These are phyloP conservation scores for Neria commutata DNA, from an alignment of 2,888 invertebrate genomes.

Conservation along the genomic window DNA sequence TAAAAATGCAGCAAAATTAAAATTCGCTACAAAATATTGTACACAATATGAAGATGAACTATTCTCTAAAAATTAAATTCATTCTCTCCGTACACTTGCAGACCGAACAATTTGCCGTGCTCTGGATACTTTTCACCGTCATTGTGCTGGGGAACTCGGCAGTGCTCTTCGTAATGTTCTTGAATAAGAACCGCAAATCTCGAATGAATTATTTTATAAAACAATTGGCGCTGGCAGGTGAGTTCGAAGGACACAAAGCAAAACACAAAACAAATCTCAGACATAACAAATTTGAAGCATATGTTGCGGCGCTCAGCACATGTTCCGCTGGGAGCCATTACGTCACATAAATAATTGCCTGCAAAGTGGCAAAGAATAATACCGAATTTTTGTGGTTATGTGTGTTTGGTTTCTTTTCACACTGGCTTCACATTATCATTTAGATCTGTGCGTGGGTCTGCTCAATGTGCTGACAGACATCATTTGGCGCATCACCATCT, in stretches of 20 bases:
- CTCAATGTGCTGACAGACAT: conserved; percentile 90
- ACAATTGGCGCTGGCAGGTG: conserved; percentile 91
- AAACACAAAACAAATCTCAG: background rate
- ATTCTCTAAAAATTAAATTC: background rate
- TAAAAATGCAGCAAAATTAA: too few species aligned
- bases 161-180: conserved; percentile 82
- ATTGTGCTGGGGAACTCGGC: conserved; percentile 87
- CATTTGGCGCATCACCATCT: conserved; percentile 85
- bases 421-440: too few species aligned
- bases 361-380: background rate
- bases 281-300: too few species aligned
- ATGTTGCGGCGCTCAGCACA: too few species aligned
- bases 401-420: too few species aligned
- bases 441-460: conserved; percentile 88
- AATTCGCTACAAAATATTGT: conserved; percentile 4
- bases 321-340: too few species aligned
- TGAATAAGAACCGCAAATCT: conserved; percentile 85
- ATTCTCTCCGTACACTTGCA: conserved; percentile 58
- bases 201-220: conserved; percentile 96
- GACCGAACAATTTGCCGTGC: conserved; percentile 85
- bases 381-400: too few species aligned
- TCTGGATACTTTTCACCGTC: conserved; percentile 82
- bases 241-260: conserved; percentile 42
- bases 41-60: conserved; percentile 38
- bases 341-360: too few species aligned